These are phyloP conservation scores for Hetaerina titia DNA, from an alignment of 2,888 invertebrate genomes.

Conservation along the genomic window DNA sequence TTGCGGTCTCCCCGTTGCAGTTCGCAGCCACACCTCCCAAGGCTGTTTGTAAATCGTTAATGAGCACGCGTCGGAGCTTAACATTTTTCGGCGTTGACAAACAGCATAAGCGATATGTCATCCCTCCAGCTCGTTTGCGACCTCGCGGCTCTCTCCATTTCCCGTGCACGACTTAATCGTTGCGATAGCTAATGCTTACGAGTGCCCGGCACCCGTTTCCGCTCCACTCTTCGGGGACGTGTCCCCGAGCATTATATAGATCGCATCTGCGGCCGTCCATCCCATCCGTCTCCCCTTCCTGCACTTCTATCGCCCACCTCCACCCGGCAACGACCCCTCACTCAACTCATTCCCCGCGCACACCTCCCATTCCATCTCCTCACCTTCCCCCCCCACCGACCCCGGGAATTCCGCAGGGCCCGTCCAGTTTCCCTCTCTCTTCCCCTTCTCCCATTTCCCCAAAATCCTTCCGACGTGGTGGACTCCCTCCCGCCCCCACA, in stretches of 20 bases:
- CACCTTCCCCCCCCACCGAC: too few relatives aligned
- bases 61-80: neutral
- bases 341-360: neutral
- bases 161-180: neutral
- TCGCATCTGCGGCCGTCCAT: neutral
- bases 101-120: neutral
- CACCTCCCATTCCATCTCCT: too few relatives aligned
- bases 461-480: neutral
- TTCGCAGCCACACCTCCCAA: neutral
- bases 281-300: neutral
- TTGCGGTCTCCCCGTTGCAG: neutral
- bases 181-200: neutral
- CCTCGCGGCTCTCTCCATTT: neutral
- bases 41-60: neutral
- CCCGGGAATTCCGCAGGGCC: conserved; percentile 4
- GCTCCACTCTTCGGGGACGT: neutral
- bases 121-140: neutral
- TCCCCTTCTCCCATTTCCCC: neutral
- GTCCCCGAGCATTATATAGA: neutral
- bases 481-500: neutral
- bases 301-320: neutral
- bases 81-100: neutral
- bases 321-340: neutral
- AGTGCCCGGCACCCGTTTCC: neutral
- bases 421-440: neutral